Evolutionary conservation across 2,888 invertebrate genomes (phyloP).

Genomic region (Phalangium opilio): DNA sequence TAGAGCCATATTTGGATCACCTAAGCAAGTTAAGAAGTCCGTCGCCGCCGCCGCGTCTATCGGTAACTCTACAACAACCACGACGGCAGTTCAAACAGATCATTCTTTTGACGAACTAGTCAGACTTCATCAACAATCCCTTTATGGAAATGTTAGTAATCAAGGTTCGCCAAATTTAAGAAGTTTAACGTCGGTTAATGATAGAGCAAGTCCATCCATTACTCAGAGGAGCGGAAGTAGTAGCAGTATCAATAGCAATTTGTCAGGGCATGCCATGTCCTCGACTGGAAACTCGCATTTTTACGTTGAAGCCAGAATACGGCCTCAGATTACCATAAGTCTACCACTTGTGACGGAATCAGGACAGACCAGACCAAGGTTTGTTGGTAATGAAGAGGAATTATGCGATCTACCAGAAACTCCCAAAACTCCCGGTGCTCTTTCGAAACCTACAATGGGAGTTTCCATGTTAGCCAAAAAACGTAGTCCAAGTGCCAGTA

Average conservation of each 20-base stretch:
- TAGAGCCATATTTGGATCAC: conserved; percentile 15
- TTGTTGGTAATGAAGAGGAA: conserved; percentile 6
- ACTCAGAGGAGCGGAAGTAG: conserved; percentile 14
- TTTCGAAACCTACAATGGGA: conserved; percentile 28
- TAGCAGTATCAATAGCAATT: conserved; percentile 16
- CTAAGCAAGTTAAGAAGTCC: conserved; percentile 9
- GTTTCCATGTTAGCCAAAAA: conserved; percentile 31
- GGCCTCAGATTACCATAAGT: conserved; percentile 16
- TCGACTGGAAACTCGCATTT: conserved; percentile 10
- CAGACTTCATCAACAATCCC: conserved; percentile 1
- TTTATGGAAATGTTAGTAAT: neutral
- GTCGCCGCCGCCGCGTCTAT: neutral
- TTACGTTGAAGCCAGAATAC: conserved; percentile 14
- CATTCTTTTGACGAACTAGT: conserved; percentile 8
- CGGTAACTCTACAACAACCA: neutral
- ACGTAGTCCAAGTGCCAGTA: conserved; percentile 19
- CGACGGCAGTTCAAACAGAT: conserved; percentile 2
- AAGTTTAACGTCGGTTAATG: neutral
- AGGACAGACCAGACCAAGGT: too few species aligned
- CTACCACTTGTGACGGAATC: conserved; percentile 13
- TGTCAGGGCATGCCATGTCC: conserved; percentile 11
- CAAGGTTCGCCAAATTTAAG: neutral
- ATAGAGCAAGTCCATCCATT: neutral
- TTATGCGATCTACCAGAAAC: conserved; percentile 6
- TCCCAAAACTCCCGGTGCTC: conserved; percentile 14